These are phyloP conservation scores for Psilanteris sp. DNA, from an alignment of 1,140 invertebrate genomes.

Conservation along the genomic window DNA sequence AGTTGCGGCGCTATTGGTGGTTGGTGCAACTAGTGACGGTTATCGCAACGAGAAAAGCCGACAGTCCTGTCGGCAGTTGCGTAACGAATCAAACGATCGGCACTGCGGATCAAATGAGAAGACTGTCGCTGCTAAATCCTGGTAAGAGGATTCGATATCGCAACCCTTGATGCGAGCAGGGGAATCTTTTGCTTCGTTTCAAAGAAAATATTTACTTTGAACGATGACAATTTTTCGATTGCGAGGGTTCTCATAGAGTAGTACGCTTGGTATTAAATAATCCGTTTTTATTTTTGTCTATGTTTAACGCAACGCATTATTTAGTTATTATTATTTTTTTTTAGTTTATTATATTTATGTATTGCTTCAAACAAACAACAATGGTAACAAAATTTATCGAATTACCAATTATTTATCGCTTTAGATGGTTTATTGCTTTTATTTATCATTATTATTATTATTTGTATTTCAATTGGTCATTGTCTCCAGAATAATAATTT, in stretches of 20 bases:
- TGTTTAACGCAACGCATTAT: too few relatives aligned
- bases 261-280: background rate
- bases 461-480: too few relatives aligned
- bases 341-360: too few relatives aligned
- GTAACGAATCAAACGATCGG: slow-evolving; percentile 53
- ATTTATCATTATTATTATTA: too few relatives aligned
- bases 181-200: slow-evolving; percentile 3
- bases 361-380: too few relatives aligned
- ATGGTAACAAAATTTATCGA: too few relatives aligned
- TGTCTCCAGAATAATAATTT: too few relatives aligned
- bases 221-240: slow-evolving; percentile 18
- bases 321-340: too few relatives aligned
- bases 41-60: slow-evolving; percentile 36
- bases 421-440: too few relatives aligned
- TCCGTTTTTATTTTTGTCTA: too few relatives aligned
- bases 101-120: slow-evolving; percentile 13
- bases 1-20: slow-evolving; percentile 15
- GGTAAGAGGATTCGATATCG: slow-evolving; percentile 46
- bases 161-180: slow-evolving; percentile 39
- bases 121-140: slow-evolving; percentile 26
- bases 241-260: slow-evolving; percentile 5
- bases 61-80: slow-evolving; percentile 33
- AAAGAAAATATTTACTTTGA: slow-evolving; percentile 36
- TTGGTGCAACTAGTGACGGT: slow-evolving; percentile 18
- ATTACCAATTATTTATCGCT: too few relatives aligned